A percentile compares a stretch with the other conserved stretches of the same genome.
Evolutionary conservation across 2,113 vertebrate genomes (phyloP).

Genomic region (Lanius collurio): DNA sequence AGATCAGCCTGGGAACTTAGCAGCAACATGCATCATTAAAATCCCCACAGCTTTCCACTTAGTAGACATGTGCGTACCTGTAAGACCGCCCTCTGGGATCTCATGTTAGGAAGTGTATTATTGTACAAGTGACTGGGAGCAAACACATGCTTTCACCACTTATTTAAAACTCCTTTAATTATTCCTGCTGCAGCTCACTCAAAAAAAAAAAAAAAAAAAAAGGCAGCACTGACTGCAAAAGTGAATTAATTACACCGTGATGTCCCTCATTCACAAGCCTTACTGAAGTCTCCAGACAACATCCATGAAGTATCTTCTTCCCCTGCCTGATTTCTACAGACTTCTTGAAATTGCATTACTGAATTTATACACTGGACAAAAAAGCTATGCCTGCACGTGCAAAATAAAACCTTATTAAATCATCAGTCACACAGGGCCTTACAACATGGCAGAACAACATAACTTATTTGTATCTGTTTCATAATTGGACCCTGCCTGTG

Average conservation of each 20-base stretch:
- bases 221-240: not conserved
- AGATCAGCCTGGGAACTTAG: not conserved
- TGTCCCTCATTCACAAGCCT: not conserved
- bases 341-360: not conserved
- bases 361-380: not conserved
- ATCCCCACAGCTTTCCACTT: not conserved
- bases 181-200: not conserved
- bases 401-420: not conserved
- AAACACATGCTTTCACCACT: not conserved
- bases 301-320: not conserved
- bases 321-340: not conserved
- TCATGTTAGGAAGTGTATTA: not conserved
- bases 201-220: not conserved
- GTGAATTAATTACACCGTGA: not conserved
- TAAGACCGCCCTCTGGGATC: not conserved
- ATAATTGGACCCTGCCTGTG: not conserved
- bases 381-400: not conserved
- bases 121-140: not conserved
- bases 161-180: not conserved
- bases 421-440: not conserved
- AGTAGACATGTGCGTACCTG: not conserved
- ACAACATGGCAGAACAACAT: not conserved
- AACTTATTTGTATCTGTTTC: not conserved
- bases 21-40: not conserved
- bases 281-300: not conserved